phyloP scores from a whole-genome alignment of 2,888 invertebrate species.

The Drosophila eohydei region DNA sequence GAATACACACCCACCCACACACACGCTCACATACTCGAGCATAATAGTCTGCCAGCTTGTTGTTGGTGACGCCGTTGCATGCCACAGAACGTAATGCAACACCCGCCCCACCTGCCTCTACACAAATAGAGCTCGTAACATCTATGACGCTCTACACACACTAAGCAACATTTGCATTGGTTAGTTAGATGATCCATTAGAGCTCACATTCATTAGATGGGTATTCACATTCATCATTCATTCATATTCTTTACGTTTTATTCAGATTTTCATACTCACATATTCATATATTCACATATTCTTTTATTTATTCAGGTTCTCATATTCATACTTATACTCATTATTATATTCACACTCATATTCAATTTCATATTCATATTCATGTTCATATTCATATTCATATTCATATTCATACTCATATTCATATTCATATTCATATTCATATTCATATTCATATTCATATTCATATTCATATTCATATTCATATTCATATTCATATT shows the following conservation, averaged over 20 bases:
- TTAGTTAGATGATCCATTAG: conserved; percentile 13
- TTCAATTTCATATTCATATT: neutral
- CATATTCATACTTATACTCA: neutral
- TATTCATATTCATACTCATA: neutral
- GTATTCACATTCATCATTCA: neutral
- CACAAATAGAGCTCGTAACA: conserved; percentile 23
- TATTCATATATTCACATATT: neutral
- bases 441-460: neutral
- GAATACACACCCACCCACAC: conserved; percentile 29
- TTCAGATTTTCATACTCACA: neutral
- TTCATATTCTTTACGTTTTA: neutral
- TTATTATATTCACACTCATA: neutral
- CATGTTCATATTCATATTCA: neutral
- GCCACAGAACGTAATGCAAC: conserved; percentile 57
- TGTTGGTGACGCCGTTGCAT: conserved; percentile 32
- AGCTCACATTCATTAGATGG: neutral
- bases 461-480: neutral
- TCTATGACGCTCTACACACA: conserved; percentile 52
- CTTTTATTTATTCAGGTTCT: neutral
- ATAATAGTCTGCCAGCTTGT: conserved; percentile 11
- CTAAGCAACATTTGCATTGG: conserved; percentile 37
- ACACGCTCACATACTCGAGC: conserved; percentile 10
- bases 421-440: neutral
- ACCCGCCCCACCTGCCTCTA: conserved; percentile 2
- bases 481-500: neutral